A percentile compares a stretch with the other conserved stretches of the same genome.
phyloP scores from a whole-genome alignment of 2,888 invertebrate species.

The Spisula solida region DNA sequence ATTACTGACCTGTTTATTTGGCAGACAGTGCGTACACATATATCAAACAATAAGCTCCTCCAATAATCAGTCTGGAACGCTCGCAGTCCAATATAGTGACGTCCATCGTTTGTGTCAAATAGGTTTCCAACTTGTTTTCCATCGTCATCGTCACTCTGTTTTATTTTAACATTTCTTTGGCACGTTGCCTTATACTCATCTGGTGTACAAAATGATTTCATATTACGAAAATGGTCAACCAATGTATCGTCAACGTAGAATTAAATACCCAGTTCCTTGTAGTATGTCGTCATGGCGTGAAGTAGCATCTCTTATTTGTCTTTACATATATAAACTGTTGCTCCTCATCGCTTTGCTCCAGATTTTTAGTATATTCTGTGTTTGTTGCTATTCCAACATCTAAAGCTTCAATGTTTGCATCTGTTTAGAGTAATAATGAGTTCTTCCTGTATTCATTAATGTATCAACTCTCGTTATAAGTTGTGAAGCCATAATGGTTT shows the following conservation, averaged over 20 bases:
- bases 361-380: neutral
- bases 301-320: neutral
- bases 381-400: conserved; percentile 23
- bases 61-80: too few species aligned
- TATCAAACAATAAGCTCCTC: too few species aligned
- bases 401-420: neutral
- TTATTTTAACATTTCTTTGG: neutral
- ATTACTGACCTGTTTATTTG: too few species aligned
- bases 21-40: too few species aligned
- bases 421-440: conserved; percentile 2
- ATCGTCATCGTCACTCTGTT: neutral
- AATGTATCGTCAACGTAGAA: conserved; percentile 10
- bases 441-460: conserved; percentile 28
- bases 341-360: conserved; percentile 2
- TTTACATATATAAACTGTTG: conserved; percentile 18
- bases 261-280: conserved; percentile 7
- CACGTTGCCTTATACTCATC: conserved; percentile 14
- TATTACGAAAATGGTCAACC: neutral
- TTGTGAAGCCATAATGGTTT: too few species aligned
- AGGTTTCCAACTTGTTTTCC: too few species aligned
- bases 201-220: too few species aligned
- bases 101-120: too few species aligned
- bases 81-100: too few species aligned
- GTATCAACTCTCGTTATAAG: too few species aligned
- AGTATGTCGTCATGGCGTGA: neutral